These are phyloP conservation scores for Fistularia commersonii DNA, from an alignment of 2,797 vertebrate genomes.

Conservation along the genomic window DNA sequence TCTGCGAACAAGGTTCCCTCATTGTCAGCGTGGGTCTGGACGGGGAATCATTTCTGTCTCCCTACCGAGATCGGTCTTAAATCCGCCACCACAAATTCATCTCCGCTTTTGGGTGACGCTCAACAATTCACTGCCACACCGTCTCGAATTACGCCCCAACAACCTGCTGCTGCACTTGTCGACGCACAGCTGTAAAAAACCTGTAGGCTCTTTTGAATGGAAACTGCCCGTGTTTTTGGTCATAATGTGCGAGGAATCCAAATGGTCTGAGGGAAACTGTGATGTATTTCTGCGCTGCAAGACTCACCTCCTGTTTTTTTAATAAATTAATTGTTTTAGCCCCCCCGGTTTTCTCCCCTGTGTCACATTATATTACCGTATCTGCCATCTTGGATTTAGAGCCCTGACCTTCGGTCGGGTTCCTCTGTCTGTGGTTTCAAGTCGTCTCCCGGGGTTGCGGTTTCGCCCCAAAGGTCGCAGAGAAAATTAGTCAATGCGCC, in stretches of 20 bases:
- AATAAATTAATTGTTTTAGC: too few species aligned
- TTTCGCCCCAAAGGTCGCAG: slow-evolving; percentile 22
- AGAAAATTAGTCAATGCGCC: slow-evolving; percentile 32
- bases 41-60: slow-evolving; percentile 11
- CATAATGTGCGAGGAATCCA: slow-evolving; percentile 7
- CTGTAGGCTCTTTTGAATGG: slow-evolving; percentile 41
- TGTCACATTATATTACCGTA: slow-evolving; percentile 59
- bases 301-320: slow-evolving; percentile 49
- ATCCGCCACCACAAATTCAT: slow-evolving; percentile 34
- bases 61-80: slow-evolving; percentile 38
- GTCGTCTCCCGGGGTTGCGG: slow-evolving; percentile 30
- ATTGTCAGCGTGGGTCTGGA: slow-evolving; percentile 13
- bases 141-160: slow-evolving; percentile 22
- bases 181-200: slow-evolving; percentile 35
- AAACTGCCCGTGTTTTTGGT: slow-evolving; percentile 33
- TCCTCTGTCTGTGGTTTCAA: slow-evolving; percentile 46
- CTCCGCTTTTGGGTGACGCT: slow-evolving; percentile 11
- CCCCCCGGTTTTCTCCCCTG: slow-evolving; percentile 43
- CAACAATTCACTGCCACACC: slow-evolving; percentile 14
- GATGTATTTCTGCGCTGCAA: slow-evolving; percentile 45
- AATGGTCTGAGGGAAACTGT: slow-evolving; percentile 57
- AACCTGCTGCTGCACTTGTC: slow-evolving; percentile 52
- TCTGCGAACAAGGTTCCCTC: slow-evolving; percentile 19
- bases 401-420: slow-evolving; percentile 33
- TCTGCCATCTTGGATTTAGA: slow-evolving; percentile 40